Percentiles rank a stretch among this genome's conserved stretches.
These are phyloP conservation scores for Hyperoplus immaculatus DNA, from an alignment of 2,797 vertebrate genomes.

Conservation along the genomic window DNA sequence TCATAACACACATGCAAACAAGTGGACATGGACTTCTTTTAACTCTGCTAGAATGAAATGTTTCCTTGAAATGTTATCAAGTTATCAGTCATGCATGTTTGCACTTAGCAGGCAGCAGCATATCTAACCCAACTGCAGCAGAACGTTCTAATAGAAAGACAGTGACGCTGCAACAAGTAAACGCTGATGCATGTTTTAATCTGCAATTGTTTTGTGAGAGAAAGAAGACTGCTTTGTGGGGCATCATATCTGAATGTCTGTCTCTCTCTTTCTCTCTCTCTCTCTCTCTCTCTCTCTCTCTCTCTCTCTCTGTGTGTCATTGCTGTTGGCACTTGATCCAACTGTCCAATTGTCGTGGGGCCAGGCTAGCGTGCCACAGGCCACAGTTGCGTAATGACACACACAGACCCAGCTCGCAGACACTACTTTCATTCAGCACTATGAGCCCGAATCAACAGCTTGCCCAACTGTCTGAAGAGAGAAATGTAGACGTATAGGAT, in stretches of 20 bases:
- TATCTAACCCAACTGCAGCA: not conserved
- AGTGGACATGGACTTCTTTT: conserved; percentile 22
- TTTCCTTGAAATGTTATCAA: conserved; percentile 1
- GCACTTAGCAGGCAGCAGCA: not conserved
- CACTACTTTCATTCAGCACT: conserved; percentile 55
- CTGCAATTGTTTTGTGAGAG: conserved; percentile 8
- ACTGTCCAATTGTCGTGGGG: conserved; percentile 53
- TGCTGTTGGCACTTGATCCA: conserved; percentile 14
- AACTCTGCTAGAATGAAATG: not conserved
- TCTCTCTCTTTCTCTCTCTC: not conserved
- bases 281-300: not conserved
- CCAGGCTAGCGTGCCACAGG: conserved; percentile 51
- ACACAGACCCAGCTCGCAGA: conserved; percentile 52
- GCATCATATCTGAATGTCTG: conserved; percentile 7
- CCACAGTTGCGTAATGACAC: conserved; percentile 61
- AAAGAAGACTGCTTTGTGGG: not conserved
- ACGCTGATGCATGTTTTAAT: conserved; percentile 3
- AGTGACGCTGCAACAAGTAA: not conserved
- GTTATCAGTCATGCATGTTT: not conserved
- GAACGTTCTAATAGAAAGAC: not conserved
- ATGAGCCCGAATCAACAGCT: conserved; percentile 16
- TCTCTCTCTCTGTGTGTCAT: not conserved
- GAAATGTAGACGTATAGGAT: conserved; percentile 7
- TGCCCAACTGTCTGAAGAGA: conserved; percentile 7
- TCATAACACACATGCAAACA: conserved; percentile 39